Evolutionary conservation across 2,888 invertebrate genomes (phyloP), one percentile per base, ranked within the genome.

Genomic region (Gibbula magus): DNA sequence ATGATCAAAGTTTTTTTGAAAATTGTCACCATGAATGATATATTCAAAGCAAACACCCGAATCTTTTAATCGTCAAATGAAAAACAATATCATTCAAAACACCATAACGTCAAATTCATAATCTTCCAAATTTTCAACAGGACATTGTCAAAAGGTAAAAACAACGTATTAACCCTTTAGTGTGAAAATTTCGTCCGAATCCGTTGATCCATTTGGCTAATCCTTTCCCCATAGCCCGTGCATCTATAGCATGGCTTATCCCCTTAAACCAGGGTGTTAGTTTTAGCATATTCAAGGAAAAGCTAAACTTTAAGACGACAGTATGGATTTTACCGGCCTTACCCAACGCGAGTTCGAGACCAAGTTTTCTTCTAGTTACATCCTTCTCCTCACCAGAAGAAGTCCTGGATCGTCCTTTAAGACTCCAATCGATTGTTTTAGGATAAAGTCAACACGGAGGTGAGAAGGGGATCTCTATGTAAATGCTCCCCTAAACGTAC

Each of bases 251-350:
- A 4, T 20, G 70, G 70, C 29, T 70, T 70, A 70, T 32, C 70
- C n/a, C 70, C 32, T 70, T 70, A 70, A 35, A 35, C 70, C 16
- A 70, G 70, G 70, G 70, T 70, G 70, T 70, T 70, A 70, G 70
- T 70, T 70, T 70, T 70, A 70, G 70, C 70, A 70, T 70, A 70
- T 70, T 70, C 70, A 70, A 70, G 70, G 32, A 70, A 70, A 70
- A 70, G 70, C 70, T 70, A 70, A 70, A 70, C 70, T 70, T 35
- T 4, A 35, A 70, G 20, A 70, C 32, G 70, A 70, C 70, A 32
- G 20, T 70, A 70, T 70, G 35, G 70, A 70, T 70, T 35, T 70
- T 70, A 39, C 20, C 70, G 70, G 39, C 32, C 70, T 35, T 70
- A 39, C 39, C 20, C 70, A 32, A 70, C 70, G 35, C 35, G 70